Evolutionary conservation across 2,113 vertebrate genomes (phyloP), one percentile per base, ranked within the genome.

Genomic region (Plotosus lineatus): DNA sequence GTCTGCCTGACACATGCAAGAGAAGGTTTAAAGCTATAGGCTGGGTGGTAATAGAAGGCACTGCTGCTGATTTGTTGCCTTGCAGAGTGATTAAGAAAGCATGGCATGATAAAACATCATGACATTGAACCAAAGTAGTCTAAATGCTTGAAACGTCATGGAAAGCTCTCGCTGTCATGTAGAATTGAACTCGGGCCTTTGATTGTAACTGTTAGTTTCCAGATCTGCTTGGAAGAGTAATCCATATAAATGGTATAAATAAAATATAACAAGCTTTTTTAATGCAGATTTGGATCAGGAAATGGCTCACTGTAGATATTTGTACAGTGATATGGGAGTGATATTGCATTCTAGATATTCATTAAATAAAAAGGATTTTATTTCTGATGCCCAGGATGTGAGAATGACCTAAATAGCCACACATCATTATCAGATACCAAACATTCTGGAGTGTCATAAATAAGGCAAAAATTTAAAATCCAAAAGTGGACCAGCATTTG

Each of bases 351-450:
- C 72, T 42, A 56, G 10, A 79, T 55, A 61, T 53, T 26, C 17
- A 53, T 69, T 60, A 40, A 33, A 17, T 58, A n/a, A 81, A 78
- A 85, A 53, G 44, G 76, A 69, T 79, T 82, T 82, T 60, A 75
- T 82, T 81, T 79, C 40, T 14, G 48, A 77, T 82, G 50, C 77
- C 61, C 56, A 78, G 55, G 42, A 10, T 71, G 19, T 40, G 78
- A 7, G 3, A 56, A 66, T 85, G 76, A 82, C 80, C 71, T 63
- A 76, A 77, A 82, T 81, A 79, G 36, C 31, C 80, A 85, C 51
- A 79, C 61, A 79, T 61, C 61, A 79, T 51, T 61, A 82, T 82
- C 80, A 79, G 51, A 63, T 31, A 65, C 60, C 15, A 71, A 55
- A 82, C 58, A 82, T 56, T 78, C 68, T 84, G 75, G 46, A 28